Evolutionary conservation across 2,888 invertebrate species (phyloP).

Genomic region (Cyclophora punctaria): DNA sequence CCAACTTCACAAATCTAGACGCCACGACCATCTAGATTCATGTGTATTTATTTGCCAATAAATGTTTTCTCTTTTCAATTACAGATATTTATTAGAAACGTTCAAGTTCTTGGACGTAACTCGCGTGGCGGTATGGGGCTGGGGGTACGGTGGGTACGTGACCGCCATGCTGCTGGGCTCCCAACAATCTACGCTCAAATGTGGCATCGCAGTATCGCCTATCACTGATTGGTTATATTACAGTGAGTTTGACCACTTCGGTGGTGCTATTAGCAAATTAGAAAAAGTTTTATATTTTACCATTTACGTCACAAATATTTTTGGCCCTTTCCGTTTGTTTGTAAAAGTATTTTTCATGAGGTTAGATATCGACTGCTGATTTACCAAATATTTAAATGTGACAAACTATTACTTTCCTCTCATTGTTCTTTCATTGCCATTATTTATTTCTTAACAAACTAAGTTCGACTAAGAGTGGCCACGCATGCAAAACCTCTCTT

Average conservation of each 20-base stretch:
- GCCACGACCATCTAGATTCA: no score
- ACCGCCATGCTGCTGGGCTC: slow-evolving; percentile 93
- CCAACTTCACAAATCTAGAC: no score
- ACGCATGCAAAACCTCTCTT: no score
- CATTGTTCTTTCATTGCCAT: background rate
- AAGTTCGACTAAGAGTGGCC: no score
- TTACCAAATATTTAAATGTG: background rate
- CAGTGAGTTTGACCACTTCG: slow-evolving; percentile 76
- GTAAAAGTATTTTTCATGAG: background rate
- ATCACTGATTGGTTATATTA: slow-evolving; percentile 97
- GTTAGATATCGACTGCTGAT: background rate
- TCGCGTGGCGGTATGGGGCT: slow-evolving; percentile 95
- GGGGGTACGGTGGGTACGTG: slow-evolving; percentile 97
- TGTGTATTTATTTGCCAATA: no score
- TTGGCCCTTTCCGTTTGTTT: background rate
- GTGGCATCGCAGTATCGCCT: slow-evolving; percentile 95
- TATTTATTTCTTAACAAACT: background rate
- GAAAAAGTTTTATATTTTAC: no score
- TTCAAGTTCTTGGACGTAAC: slow-evolving; percentile 90
- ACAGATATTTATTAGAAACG: slow-evolving; percentile 85
- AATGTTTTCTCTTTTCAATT: slow-evolving; percentile 11
- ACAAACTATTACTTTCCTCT: no score
- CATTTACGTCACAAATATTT: background rate
- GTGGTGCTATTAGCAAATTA: no score
- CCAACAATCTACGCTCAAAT: slow-evolving; percentile 91